A percentile compares a stretch with the other conserved stretches of the same genome.
phyloP scores from a whole-genome alignment of 2,113 vertebrate species.

The Ophthalmolycus amberensis region DNA sequence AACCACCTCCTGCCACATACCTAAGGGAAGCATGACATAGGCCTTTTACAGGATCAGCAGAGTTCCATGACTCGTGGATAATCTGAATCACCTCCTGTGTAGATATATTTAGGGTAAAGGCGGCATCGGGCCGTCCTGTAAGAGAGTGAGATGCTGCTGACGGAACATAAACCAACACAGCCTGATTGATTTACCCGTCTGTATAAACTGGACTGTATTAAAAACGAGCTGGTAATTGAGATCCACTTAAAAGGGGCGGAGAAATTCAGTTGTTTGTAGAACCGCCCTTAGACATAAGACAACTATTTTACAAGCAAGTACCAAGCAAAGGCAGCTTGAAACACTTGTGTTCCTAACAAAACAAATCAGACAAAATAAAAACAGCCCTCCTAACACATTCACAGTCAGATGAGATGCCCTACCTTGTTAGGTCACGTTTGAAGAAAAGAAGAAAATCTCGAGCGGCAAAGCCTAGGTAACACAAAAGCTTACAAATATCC shows the following conservation, averaged over 20 bases:
- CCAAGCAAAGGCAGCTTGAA: slow-evolving; percentile 11
- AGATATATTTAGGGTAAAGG: not conserved
- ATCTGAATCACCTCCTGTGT: not conserved
- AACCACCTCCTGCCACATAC: not conserved
- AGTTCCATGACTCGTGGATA: slow-evolving; percentile 5
- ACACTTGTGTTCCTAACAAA: not conserved
- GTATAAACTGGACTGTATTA: not conserved
- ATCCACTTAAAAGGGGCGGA: slow-evolving; percentile 11
- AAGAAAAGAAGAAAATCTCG: slow-evolving; percentile 17
- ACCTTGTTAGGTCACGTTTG: slow-evolving; percentile 20
- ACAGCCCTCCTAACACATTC: not conserved
- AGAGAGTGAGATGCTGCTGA: not conserved
- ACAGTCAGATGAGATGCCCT: not conserved
- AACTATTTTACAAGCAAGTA: slow-evolving; percentile 1
- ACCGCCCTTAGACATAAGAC: not conserved
- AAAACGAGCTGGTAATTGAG: slow-evolving; percentile 7
- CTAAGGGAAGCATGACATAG: not conserved
- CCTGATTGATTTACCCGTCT: not conserved
- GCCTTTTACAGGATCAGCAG: slow-evolving; percentile 24
- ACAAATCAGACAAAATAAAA: slow-evolving; percentile 9
- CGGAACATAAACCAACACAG: not conserved
- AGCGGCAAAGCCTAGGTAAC: not conserved
- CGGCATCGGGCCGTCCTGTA: not conserved
- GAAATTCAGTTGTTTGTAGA: not conserved
- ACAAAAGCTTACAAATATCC: not conserved